phyloP scores from a whole-genome alignment of 2,888 invertebrate genomes.

The Cephus nigrinus region DNA sequence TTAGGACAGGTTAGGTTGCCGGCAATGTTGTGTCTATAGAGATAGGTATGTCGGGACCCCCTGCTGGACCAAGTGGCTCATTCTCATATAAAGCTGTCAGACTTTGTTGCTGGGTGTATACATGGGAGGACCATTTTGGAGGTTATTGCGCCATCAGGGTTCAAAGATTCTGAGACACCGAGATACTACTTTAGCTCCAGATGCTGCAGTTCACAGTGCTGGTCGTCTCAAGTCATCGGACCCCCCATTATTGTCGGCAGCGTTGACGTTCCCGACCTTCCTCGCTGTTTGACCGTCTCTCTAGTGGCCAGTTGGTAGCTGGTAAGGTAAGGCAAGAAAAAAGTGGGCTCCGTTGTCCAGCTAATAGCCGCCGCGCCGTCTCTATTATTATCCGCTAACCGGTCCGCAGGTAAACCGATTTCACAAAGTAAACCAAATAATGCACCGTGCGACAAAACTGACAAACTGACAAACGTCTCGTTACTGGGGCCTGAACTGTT shows the following conservation, averaged over 20 bases:
- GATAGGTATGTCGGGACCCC: not conserved
- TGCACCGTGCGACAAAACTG: slow-evolving; percentile 25
- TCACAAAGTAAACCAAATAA: slow-evolving; percentile 33
- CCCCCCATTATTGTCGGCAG: not conserved
- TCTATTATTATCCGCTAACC: slow-evolving; percentile 39
- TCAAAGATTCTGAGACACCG: not conserved
- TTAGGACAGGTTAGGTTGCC: not conserved
- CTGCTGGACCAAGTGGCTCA: not conserved
- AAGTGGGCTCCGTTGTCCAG: slow-evolving; percentile 20
- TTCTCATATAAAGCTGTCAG: slow-evolving; percentile 4
- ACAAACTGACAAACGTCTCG: slow-evolving; percentile 32
- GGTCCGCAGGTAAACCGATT: slow-evolving; percentile 37
- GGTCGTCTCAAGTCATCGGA: not conserved
- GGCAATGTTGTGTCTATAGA: not conserved
- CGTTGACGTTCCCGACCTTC: not conserved
- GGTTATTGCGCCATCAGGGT: not conserved
- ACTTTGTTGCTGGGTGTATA: not conserved
- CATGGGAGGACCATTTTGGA: not conserved
- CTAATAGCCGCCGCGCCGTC: slow-evolving; percentile 36
- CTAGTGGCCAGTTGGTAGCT: not conserved
- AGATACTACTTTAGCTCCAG: not conserved
- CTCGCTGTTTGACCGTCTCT: not conserved
- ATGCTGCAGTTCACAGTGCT: not conserved
- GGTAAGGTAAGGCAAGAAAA: not conserved
- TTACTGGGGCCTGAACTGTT: slow-evolving; percentile 20